Percentiles rank a stretch among this genome's conserved stretches.
Evolutionary conservation across 2,888 invertebrate species (phyloP).

Genomic region (Phyto melanocephala): DNA sequence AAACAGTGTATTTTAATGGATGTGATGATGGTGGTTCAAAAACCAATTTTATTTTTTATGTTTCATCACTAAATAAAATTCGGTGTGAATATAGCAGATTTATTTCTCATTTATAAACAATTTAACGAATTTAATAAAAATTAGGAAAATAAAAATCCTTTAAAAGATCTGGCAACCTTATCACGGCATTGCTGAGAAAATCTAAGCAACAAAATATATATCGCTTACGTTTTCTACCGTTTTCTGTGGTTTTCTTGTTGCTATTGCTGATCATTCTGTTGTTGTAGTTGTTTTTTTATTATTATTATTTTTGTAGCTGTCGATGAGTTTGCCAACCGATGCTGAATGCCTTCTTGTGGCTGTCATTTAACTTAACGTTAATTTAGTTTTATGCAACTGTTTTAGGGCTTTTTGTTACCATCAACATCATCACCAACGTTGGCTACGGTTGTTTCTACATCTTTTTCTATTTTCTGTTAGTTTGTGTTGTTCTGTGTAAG

Average conservation of each 20-base stretch:
- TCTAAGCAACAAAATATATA: neutral
- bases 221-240: conserved; percentile 36
- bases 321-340: conserved; percentile 14
- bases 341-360: conserved; percentile 39
- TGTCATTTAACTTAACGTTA: conserved; percentile 59
- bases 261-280: conserved; percentile 2
- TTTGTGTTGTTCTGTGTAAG: neutral
- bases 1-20: too few relatives aligned
- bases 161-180: conserved; percentile 29
- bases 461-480: neutral
- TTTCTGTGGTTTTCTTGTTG: conserved; percentile 39
- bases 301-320: neutral
- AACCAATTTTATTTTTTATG: too few relatives aligned
- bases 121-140: too few relatives aligned
- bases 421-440: neutral
- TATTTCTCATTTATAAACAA: too few relatives aligned
- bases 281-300: neutral
- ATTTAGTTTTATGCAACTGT: conserved; percentile 64
- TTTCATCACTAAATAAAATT: too few relatives aligned
- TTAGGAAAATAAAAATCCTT: too few relatives aligned
- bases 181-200: neutral
- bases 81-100: too few relatives aligned
- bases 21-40: too few relatives aligned
- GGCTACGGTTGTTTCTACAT: neutral
- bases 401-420: conserved; percentile 59